Conservation (phyloP, 2,888 invertebrate genomes). For the Aspidiotus rigidus region DNA sequence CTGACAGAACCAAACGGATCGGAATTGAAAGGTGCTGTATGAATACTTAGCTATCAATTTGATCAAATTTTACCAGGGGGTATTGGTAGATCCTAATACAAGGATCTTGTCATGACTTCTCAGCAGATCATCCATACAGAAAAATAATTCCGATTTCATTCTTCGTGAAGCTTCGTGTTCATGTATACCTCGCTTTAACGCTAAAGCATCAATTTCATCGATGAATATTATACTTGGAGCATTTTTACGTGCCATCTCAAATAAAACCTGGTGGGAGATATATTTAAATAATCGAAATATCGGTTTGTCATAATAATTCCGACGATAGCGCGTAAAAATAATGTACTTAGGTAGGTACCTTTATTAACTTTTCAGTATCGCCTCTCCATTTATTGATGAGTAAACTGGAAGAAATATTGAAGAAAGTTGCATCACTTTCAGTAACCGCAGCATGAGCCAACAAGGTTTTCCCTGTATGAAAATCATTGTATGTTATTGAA, state of each 20-base stretch:
- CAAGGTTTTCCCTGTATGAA: slow-evolving; percentile 64
- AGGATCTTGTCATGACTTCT: slow-evolving; percentile 56
- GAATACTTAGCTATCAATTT: not conserved
- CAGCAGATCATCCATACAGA: slow-evolving; percentile 70
- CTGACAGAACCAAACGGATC: slow-evolving; percentile 44
- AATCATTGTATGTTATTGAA: not conserved
- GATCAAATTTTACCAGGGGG: slow-evolving; percentile 62
- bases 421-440: slow-evolving; percentile 70
- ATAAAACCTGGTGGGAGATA: slow-evolving; percentile 51
- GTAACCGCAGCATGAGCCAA: slow-evolving; percentile 80
- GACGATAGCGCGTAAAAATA: not conserved
- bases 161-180: slow-evolving; percentile 82
- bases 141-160: slow-evolving; percentile 78
- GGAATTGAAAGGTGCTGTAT: not conserved
- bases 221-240: slow-evolving; percentile 86
- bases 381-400: slow-evolving; percentile 94
- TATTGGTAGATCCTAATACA: slow-evolving; percentile 77
- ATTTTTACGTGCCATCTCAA: slow-evolving; percentile 74
- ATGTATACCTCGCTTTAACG: slow-evolving; percentile 54
- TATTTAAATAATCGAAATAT: too few relatives aligned
- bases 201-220: slow-evolving; percentile 83
- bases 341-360: slow-evolving; percentile 52
- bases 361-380: slow-evolving; percentile 85
- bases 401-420: slow-evolving; percentile 80
- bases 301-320: too few relatives aligned